Evolutionary conservation across 53 echinoderm and acorn worm species (phyloP).

Genomic region (Actinopyga echinites): DNA sequence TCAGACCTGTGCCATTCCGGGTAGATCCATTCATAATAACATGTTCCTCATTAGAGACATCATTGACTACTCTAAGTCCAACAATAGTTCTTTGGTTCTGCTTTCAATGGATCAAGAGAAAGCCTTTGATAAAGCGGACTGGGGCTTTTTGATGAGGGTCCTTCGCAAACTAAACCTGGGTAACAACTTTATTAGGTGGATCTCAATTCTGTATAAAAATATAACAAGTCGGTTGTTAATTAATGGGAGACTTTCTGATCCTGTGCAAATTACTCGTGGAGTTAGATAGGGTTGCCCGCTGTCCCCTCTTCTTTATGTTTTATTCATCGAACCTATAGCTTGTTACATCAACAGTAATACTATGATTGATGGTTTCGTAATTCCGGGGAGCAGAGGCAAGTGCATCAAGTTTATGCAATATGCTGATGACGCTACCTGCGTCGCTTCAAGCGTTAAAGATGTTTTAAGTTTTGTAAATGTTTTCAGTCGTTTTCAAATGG

Average conservation of each 20-base stretch:
- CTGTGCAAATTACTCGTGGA: slow-evolving; percentile 25
- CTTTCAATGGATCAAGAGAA: slow-evolving; percentile 49
- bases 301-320: too few relatives aligned
- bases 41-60: slow-evolving; percentile 54
- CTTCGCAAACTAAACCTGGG: slow-evolving; percentile 20
- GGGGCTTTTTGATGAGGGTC: slow-evolving; percentile 25
- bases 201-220: slow-evolving; percentile 25
- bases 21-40: slow-evolving; percentile 58
- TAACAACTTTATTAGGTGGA: slow-evolving; percentile 27
- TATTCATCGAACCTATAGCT: slow-evolving; percentile 57
- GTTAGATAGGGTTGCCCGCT: slow-evolving; percentile 45
- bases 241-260: too few relatives aligned
- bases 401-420: slow-evolving; percentile 47
- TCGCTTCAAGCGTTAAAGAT: slow-evolving; percentile 1
- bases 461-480: neutral
- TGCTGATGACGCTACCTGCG: slow-evolving; percentile 58
- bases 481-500: slow-evolving; percentile 6
- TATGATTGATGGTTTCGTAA: slow-evolving; percentile 6
- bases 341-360: slow-evolving; percentile 1
- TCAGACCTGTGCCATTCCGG: slow-evolving; percentile 53
- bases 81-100: too few relatives aligned
- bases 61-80: slow-evolving; percentile 2
- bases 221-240: slow-evolving; percentile 25
- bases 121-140: slow-evolving; percentile 53
- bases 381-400: slow-evolving; percentile 40